Base-by-base conservation (phyloP, 2,888 invertebrate genomes). In the Latrodectus elegans region DNA sequence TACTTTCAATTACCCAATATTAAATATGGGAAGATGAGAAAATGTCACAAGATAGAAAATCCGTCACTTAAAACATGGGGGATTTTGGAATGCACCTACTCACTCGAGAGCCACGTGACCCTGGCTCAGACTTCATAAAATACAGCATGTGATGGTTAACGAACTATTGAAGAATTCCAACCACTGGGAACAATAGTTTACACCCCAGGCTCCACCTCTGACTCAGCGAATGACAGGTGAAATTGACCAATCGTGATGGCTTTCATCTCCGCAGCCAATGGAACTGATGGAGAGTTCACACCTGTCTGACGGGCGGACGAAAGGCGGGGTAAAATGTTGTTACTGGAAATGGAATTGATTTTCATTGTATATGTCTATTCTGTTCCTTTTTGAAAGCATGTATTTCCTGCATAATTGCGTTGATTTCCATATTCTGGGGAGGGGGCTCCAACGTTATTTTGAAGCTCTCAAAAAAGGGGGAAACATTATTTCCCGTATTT, bases 101-200 rank as follows among this genome's bases (percentile, higher is more conserved):
- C 38, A 38, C 0, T 38, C 38, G 38, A 38, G 6, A 38, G 38
- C 38, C 60, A 60, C 12, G 60, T 60, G n/a, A 60, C 60, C 0
- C n/a, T 12, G n/a, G 11, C 12, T n/a, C 14, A 12, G 12, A 60
- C 10, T 15, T 60, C 6, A 60, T 55, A 55, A 55, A 6, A 60
- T 60, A 15, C 0, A 60, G 0, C 60, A 6, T 60, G 60, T 15
- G n/a, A 60, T 60, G n/a, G 12, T 60, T 72, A 84, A 78, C 84
- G 78, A 76, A 76, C 76, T 83, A 71, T 84, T 71, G 72, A 64
- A 65, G 17, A 49, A 55, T 17, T 51, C 10, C 80, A 22, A n/a
- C 85, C 70, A 77, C 78, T 70, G 53, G 22, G 81, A 81, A 81
- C 81, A 87, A 81, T 87, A 72, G 77, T 49, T 12, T 55, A n/a